Conservation (phyloP, 1,140 invertebrate genomes). For the Aphis gossypii region DNA sequence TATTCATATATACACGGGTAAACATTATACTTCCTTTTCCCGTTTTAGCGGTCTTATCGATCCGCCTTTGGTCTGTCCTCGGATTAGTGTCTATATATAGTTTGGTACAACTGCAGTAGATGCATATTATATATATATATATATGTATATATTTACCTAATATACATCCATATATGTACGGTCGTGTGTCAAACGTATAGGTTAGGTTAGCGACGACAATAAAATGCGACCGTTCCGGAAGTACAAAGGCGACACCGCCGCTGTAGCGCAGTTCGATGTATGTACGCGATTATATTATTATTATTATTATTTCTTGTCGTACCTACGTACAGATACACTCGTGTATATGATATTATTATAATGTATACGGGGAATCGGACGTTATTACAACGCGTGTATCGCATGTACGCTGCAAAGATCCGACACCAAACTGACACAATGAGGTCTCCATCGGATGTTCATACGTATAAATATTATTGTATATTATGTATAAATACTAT, state of each 20-base stretch:
- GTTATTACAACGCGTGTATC: background rate
- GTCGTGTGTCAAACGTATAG: background rate
- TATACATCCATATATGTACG: background rate
- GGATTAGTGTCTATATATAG: background rate
- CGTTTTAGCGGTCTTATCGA: conserved; percentile 26
- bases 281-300: background rate
- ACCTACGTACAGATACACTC: background rate
- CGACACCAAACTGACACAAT: conserved; percentile 33
- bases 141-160: background rate
- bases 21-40: background rate
- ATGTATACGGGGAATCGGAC: background rate
- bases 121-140: background rate
- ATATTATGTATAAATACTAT: background rate
- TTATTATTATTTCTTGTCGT: background rate
- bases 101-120: background rate
- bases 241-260: conserved; percentile 5
- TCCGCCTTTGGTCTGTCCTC: conserved; percentile 17
- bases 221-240: conserved; percentile 12
- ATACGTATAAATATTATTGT: background rate
- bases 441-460: background rate
- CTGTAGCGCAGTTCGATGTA: background rate
- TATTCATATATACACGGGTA: background rate
- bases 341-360: background rate
- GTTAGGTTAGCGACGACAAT: background rate
- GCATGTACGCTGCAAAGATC: background rate